A percentile compares a stretch with the other conserved stretches of the same genome.
Conservation (phyloP, 30 jellyfish, hydroid and myxozoan genomes). For the Morbakka virulenta region DNA sequence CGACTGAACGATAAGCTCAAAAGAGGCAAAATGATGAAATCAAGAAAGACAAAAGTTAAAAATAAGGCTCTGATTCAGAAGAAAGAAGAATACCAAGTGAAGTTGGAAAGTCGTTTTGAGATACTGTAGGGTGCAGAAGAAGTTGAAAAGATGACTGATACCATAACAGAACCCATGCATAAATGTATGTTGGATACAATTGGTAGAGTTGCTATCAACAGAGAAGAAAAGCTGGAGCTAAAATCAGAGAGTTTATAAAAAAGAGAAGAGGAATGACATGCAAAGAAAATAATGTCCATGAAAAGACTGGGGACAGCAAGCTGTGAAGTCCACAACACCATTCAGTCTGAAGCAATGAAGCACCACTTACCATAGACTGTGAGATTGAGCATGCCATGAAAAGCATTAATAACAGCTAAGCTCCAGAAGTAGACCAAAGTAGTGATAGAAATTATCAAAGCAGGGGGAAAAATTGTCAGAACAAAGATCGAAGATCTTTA, state of each 20-base stretch:
- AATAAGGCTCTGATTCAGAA: too few species aligned
- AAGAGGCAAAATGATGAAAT: conserved; percentile 17
- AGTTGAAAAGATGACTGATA: not conserved
- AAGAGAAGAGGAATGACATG: not conserved
- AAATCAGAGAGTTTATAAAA: not conserved
- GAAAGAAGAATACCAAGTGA: not conserved
- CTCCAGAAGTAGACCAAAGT: not conserved
- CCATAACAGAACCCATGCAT: not conserved
- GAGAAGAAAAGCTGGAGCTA: not conserved
- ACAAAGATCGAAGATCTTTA: not conserved
- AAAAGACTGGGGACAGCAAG: not conserved
- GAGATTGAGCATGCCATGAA: not conserved
- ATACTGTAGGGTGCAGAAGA: not conserved
- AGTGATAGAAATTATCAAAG: not conserved
- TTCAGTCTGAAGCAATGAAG: not conserved
- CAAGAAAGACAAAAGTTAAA: too few species aligned
- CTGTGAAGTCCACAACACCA: not conserved
- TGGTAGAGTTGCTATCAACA: not conserved
- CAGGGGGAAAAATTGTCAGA: not conserved
- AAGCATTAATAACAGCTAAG: not conserved
- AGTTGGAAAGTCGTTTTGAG: not conserved
- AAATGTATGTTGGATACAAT: not conserved
- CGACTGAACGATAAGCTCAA: conserved; percentile 11
- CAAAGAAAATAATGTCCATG: not conserved
- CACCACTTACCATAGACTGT: not conserved